These are phyloP conservation scores for Pollachius pollachius DNA, from an alignment of 2,113 vertebrate species.

Conservation along the genomic window DNA sequence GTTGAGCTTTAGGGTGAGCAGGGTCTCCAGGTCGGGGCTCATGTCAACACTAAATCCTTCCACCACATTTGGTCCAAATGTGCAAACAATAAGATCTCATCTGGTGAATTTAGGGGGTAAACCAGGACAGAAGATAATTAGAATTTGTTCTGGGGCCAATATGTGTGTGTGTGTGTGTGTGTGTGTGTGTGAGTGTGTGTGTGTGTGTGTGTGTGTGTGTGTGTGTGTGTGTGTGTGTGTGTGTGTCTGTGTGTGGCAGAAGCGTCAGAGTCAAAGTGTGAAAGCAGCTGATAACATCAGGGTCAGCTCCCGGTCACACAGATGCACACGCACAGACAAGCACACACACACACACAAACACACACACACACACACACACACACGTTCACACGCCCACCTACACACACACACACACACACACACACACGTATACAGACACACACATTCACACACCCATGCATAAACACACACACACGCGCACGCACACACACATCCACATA, in stretches of 20 bases:
- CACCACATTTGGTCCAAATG: no score
- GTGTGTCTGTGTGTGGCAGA: constrained; percentile 39
- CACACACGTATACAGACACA: constrained; percentile 13
- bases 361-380: constrained; percentile 10
- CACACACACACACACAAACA: constrained; percentile 42
- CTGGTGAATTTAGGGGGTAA: no score
- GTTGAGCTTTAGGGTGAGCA: no score
- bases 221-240: constrained; percentile 1
- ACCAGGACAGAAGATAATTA: no score
- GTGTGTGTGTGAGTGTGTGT: constrained; percentile 1
- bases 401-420: constrained; percentile 13
- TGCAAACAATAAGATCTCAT: no score
- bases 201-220: constrained; percentile 4
- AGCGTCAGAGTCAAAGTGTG: constrained; percentile 53
- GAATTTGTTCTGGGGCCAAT: no score
- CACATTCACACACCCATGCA: constrained; percentile 21
- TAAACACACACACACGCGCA: constrained; percentile 1
- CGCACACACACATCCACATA: constrained; percentile 7
- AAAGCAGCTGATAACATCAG: constrained; percentile 72
- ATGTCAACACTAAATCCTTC: no score
- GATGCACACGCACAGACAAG: constrained; percentile 54
- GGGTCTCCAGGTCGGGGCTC: no score
- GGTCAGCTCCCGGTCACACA: constrained; percentile 56
- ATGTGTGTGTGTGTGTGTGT: constrained; percentile 1
- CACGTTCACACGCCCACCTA: background rate